Base-by-base conservation (phyloP, 1,140 invertebrate species). In the Lutraria rhynchaena region DNA sequence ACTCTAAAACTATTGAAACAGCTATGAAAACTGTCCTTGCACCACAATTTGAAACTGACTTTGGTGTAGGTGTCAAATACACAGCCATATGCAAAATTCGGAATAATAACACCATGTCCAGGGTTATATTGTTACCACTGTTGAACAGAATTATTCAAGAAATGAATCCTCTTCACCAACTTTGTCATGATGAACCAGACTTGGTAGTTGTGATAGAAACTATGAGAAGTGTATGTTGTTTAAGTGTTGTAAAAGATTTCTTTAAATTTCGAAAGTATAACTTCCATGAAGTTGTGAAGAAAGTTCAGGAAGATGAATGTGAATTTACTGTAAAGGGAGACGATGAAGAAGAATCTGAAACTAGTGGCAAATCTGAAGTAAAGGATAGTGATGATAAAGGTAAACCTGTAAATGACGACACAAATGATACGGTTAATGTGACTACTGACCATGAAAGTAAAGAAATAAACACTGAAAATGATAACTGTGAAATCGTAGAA, bases 41-140 rank as follows among this genome's bases (percentile, higher is more conserved):
- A 75, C 95, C 95, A 86, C 94, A 95, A 90, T 97, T 97, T 90
- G 78, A 82, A 31, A 93, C 94, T 13, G 93, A 95, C 73, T 94
- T 80, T 53, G 60, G 73, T 11, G 77, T 81, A 13, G 76, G 94
- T 24, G 95, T 94, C 78, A 95, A 95, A 24, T 98, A 95, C 93
- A 94, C 94, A 46, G 95, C 98, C 75, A 93, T 96, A 24, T 96
- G 95, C 85, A 98, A 97, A 90, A 95, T 95, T 84, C 94, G 96
- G 58, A 96, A 95, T 85, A 98, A 90, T 75, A 95, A 94, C 86
- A 95, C 93, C 83, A 93, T 97, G 15, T 93, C 94, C 35, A 93
- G 95, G 82, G 94, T 95, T 57, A 93, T 95, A 49, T 73, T 92
- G 7, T 77, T 90, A 19, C 75, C 85, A n/a, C 51, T 73, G 7